Base-by-base conservation (phyloP, 2,888 invertebrate species). In the Celastrina argiolus region DNA sequence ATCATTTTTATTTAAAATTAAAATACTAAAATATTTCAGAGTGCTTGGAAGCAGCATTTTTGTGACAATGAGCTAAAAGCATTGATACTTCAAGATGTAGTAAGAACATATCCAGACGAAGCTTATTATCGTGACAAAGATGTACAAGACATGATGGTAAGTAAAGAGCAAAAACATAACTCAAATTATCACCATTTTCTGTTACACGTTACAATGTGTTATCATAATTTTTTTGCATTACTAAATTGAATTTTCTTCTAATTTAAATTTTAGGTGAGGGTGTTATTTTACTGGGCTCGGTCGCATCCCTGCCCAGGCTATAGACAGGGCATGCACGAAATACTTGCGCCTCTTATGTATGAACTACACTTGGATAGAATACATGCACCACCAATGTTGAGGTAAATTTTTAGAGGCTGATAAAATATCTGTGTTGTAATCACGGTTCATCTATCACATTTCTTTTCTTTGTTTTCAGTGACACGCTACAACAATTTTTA, bases 251-350 rank as follows among this genome's bases (percentile, higher is more conserved):
- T n/a, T n/a, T 39, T 7, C 8, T 41, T 41, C n/a, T 3, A 41
- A 41, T n/a, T 22, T 4, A 51, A 2, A 28, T 68, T 71, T 0
- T 72, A 93, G 93, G 91, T 85, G 0, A 92, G 92, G 2, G 91
- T 94, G 36, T 74, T 94, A 14, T 94, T 94, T 78, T 92, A 91
- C 78, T 94, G 93, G 88, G 92, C 94, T 0, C 88, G 96, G 1
- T 92, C 94, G 59, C 93, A 95, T 83, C 92, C 94, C 0, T 84
- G 92, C 70, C 92, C 96, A 74, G 94, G 94, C 64, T 97, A 97
- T 79, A 92, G 95, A 56, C 97, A 97, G 91, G 97, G 97, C 26
- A 97, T 97, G 97, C 97, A 97, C 83, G 97, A 97, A 82, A 93
- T 97, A 63, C 84, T 97, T 64, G 97, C 96, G 0, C 96, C 96